Conservation (phyloP, 2,113 vertebrate genomes). For the Heterocephalus glaber region DNA sequence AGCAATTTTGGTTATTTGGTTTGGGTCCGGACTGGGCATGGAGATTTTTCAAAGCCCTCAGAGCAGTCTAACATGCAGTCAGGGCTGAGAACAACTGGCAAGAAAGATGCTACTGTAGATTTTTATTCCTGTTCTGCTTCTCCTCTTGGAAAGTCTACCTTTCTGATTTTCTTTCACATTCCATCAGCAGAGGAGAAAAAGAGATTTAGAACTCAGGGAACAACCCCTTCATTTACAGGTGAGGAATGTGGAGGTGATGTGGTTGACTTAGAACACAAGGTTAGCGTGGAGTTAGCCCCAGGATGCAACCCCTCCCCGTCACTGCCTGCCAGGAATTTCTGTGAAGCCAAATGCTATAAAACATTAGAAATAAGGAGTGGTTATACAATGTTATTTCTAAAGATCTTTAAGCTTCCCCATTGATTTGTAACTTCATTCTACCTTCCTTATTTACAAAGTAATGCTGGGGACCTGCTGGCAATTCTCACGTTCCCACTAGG, state of each 20-base stretch:
- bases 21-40: neutral
- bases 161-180: neutral
- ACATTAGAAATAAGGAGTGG: neutral
- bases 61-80: neutral
- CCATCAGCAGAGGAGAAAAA: neutral
- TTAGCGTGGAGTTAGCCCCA: neutral
- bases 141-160: neutral
- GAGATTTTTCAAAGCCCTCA: neutral
- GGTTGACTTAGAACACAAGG: neutral
- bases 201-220: neutral
- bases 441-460: neutral
- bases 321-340: neutral
- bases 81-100: neutral
- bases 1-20: neutral
- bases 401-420: neutral
- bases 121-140: neutral
- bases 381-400: neutral
- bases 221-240: neutral
- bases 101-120: neutral
- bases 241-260: neutral
- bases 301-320: rapidly evolving
- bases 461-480: neutral
- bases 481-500: neutral
- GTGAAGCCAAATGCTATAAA: neutral
- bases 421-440: neutral